Conservation (phyloP, 1,140 invertebrate species). For the Cherax destructor region DNA sequence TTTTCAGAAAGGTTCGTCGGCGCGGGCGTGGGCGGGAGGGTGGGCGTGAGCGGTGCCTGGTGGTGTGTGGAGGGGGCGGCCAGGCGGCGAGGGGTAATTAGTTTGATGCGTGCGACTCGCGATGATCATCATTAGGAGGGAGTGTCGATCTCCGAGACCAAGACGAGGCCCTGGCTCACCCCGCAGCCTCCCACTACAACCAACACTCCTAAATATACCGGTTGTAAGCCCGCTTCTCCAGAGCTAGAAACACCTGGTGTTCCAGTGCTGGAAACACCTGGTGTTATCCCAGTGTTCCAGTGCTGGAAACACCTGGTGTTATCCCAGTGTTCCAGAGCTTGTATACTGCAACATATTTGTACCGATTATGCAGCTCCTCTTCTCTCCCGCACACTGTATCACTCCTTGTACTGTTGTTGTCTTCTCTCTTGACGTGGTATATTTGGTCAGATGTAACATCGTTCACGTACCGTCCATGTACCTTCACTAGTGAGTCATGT, state of each 20-base stretch:
- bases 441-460: no score
- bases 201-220: background rate
- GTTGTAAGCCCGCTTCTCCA: background rate
- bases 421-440: no score
- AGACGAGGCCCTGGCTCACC: background rate
- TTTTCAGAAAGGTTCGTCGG: conserved; percentile 49
- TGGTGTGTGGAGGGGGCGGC: conserved; percentile 11
- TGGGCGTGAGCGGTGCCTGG: conserved; percentile 38
- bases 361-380: no score
- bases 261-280: no score
- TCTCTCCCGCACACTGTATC: no score
- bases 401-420: no score
- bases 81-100: conserved; percentile 56
- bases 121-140: conserved; percentile 67
- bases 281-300: background rate
- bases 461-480: no score
- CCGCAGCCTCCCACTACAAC: background rate
- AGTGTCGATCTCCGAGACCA: conserved; percentile 58
- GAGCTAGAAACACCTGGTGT: background rate
- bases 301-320: background rate
- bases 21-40: background rate
- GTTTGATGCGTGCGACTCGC: conserved; percentile 61
- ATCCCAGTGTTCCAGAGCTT: no score
- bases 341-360: no score
- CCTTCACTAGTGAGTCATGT: no score